Percentiles rank a stretch among this genome's conserved stretches.
Conservation (phyloP, 2,888 invertebrate species). For the Sphaerophoria taeniata region DNA sequence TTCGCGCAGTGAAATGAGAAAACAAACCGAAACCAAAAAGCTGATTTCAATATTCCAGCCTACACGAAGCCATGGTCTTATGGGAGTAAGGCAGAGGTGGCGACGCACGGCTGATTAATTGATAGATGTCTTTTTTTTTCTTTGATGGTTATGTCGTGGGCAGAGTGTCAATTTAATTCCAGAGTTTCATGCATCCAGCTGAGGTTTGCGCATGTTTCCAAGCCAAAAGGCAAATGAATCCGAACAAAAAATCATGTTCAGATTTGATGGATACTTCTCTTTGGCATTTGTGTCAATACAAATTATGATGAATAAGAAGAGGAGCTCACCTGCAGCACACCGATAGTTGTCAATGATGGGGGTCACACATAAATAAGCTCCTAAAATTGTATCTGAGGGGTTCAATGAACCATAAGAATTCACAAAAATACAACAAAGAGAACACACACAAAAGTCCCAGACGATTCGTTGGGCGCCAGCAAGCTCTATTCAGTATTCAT, state of each 20-base stretch:
- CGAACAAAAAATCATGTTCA: background rate
- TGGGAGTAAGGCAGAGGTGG: background rate
- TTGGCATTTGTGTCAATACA: constrained; percentile 28
- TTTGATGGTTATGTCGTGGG: constrained; percentile 42
- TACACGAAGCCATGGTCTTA: no score
- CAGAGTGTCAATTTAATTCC: constrained; percentile 60
- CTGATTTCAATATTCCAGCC: constrained; percentile 28
- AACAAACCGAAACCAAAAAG: constrained; percentile 10
- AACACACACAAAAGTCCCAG: no score
- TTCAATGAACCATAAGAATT: no score
- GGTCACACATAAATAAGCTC: no score
- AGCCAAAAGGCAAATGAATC: background rate
- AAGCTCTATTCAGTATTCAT: no score
- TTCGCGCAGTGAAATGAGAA: constrained; percentile 7
- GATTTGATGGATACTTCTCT: constrained; percentile 25
- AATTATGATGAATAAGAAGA: constrained; percentile 15
- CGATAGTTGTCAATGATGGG: no score
- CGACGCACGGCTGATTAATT: constrained; percentile 46
- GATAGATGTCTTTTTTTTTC: constrained; percentile 60
- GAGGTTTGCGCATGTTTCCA: background rate
- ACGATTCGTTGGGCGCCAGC: no score
- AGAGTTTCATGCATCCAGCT: constrained; percentile 45
- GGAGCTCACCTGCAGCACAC: no score
- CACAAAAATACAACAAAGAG: no score
- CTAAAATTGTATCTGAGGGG: no score